phyloP scores from a whole-genome alignment of 1,140 invertebrate species.

The Spodoptera litura region DNA sequence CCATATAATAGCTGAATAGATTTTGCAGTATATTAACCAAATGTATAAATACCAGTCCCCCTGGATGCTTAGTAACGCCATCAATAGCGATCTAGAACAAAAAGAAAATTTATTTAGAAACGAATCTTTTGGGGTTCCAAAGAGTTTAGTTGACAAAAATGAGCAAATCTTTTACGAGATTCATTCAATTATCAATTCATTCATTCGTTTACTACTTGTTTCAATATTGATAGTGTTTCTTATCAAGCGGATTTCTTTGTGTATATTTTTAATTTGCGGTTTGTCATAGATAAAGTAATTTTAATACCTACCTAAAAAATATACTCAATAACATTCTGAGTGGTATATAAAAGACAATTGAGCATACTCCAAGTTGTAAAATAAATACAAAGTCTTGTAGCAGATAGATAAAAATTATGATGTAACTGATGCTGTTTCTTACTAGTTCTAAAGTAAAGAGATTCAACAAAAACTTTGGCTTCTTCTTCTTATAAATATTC shows the following conservation, averaged over 20 bases:
- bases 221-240: neutral
- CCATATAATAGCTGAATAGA: slow-evolving; percentile 80
- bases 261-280: neutral
- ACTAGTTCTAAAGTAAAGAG: no score
- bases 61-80: slow-evolving; percentile 79
- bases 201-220: neutral
- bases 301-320: neutral
- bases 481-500: no score
- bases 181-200: neutral
- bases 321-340: no score
- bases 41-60: slow-evolving; percentile 80
- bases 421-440: no score
- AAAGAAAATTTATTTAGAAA: slow-evolving; percentile 1
- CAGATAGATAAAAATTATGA: no score
- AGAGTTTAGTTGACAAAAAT: neutral
- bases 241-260: neutral
- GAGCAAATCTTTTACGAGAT: no score
- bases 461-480: no score
- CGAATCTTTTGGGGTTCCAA: neutral
- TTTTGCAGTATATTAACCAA: slow-evolving; percentile 81
- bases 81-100: slow-evolving; percentile 81
- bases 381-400: no score
- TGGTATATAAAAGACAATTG: neutral
- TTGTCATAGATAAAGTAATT: neutral
- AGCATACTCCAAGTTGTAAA: neutral